Evolutionary conservation across 1,140 invertebrate species (phyloP), one percentile per base, ranked within the genome.

Genomic region (Pseudomyrmex cubaensis): DNA sequence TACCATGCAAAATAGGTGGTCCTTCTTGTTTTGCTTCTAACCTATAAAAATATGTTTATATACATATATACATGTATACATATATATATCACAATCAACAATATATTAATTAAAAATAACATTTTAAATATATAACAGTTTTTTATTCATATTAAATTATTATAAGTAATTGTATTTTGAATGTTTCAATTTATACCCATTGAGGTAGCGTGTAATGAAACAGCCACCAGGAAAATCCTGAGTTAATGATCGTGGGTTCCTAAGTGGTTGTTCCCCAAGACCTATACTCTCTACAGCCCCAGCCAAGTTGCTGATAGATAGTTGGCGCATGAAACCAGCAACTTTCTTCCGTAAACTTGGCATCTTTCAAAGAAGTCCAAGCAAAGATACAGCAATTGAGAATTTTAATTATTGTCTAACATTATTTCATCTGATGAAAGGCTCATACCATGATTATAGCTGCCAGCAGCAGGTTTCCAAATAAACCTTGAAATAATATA

Each of bases 311-410:
- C 96, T 95, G 85, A 96, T 96, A 77, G 96, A 97, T 78, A 97
- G 92, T 92, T 97, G 96, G 67, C 96, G 95, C 92, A 97, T 96
- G 92, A 97, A 97, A 84, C 96, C 96, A 82, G 96, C 96, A 86
- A 97, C 95, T 93, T 96, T 96, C 95, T 97, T 97, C 61, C 96
- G 93, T 87, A 97, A 94, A 64, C 96, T 97, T 83, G 97, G 96
- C 96, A 97, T 97, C 87, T 93, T 85, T 86, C 61, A 76, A 75
- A 84, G 67, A 76, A 76, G 54, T 84, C 73, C 70, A 67, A 75
- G 46, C 13, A 86, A 78, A 78, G 78, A 25, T 61, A 69, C 69
- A 87, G 62, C n/a, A 44, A 75, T 61, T 22, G 62, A 70, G 46
- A 83, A 87, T 86, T n/a, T 70, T 74, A 86, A 52, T 64, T 86